These are phyloP conservation scores for Acronicta alni DNA, from an alignment of 2,888 invertebrate genomes.

Conservation along the genomic window DNA sequence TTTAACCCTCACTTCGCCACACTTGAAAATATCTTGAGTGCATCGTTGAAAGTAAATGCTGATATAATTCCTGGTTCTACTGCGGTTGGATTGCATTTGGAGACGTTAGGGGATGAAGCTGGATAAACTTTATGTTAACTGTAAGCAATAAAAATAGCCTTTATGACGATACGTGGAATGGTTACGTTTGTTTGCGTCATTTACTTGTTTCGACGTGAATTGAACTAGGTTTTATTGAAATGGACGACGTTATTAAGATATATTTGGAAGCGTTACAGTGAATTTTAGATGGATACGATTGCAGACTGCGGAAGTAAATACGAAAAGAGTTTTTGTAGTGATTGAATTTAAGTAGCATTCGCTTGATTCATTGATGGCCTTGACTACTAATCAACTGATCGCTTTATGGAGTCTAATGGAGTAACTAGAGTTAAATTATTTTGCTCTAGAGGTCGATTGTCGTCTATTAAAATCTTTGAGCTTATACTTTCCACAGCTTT, in stretches of 20 bases:
- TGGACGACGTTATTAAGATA: slow-evolving; percentile 50
- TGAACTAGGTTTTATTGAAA: slow-evolving; percentile 63
- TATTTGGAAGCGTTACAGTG: slow-evolving; percentile 41
- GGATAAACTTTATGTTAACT: slow-evolving; percentile 87
- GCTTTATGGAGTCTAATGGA: no score
- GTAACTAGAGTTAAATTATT: no score
- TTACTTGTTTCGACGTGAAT: slow-evolving; percentile 69
- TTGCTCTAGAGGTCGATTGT: no score
- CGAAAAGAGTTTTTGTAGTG: slow-evolving; percentile 30
- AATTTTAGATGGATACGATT: slow-evolving; percentile 44
- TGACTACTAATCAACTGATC: slow-evolving; percentile 2
- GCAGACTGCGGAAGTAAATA: slow-evolving; percentile 26
- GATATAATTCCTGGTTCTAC: slow-evolving; percentile 83
- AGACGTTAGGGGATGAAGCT: slow-evolving; percentile 84
- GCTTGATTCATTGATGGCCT: slow-evolving; percentile 5
- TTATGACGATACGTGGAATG: slow-evolving; percentile 88
- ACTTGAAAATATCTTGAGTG: slow-evolving; percentile 84
- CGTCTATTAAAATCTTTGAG: no score
- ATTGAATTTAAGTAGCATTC: slow-evolving; percentile 16
- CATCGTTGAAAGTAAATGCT: slow-evolving; percentile 88
- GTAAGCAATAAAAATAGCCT: slow-evolving; percentile 87
- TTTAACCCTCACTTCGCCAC: slow-evolving; percentile 75
- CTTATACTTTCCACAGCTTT: no score
- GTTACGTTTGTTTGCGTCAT: slow-evolving; percentile 79
- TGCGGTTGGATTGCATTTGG: slow-evolving; percentile 87